Conservation (phyloP, 2,113 vertebrate species). For the Heterotis niloticus region DNA sequence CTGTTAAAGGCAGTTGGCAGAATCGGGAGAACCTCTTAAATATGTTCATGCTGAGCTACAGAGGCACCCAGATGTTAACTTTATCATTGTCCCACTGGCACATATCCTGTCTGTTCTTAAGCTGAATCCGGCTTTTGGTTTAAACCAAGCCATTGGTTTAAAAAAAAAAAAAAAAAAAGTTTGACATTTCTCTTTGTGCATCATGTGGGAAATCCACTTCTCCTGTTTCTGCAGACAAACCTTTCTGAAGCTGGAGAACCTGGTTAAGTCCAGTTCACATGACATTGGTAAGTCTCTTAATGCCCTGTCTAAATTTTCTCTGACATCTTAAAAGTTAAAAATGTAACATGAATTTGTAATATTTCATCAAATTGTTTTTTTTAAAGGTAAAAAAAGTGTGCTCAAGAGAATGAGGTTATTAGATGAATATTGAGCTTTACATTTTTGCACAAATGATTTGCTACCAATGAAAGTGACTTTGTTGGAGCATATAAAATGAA, state of each 20-base stretch:
- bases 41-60: too few species aligned
- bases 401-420: too few species aligned
- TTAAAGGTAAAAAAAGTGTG: neutral
- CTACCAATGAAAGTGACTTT: neutral
- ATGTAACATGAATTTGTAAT: neutral
- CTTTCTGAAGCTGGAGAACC: slow-evolving; percentile 73
- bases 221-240: slow-evolving; percentile 73
- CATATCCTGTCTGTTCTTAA: too few species aligned
- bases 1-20: too few species aligned
- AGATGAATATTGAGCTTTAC: too few species aligned
- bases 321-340: neutral
- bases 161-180: too few species aligned
- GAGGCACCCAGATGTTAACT: too few species aligned
- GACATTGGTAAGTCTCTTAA: slow-evolving; percentile 83
- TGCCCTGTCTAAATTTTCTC: neutral
- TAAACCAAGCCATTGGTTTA: too few species aligned
- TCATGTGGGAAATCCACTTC: neutral
- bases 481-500: too few species aligned
- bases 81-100: too few species aligned
- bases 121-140: too few species aligned
- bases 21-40: too few species aligned
- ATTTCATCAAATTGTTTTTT: neutral
- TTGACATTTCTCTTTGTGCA: neutral
- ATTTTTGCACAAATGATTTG: neutral
- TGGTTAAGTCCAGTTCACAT: slow-evolving; percentile 71